Evolutionary conservation across 2,888 invertebrate genomes (phyloP).

Genomic region (Desoria tigrina): DNA sequence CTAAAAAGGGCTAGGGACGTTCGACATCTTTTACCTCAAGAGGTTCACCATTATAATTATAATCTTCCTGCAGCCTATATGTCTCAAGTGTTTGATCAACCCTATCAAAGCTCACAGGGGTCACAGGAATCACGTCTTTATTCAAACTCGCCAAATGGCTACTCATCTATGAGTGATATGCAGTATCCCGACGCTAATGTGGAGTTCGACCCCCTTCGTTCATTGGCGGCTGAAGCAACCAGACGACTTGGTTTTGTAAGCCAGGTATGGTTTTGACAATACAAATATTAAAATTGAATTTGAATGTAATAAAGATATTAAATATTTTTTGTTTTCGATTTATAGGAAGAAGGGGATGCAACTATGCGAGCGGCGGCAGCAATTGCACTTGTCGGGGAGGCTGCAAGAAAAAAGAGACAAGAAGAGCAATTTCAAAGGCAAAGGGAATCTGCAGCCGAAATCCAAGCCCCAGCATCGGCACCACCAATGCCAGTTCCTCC

Average conservation of each 20-base stretch:
- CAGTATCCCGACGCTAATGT: background rate
- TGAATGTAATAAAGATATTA: background rate
- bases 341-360: constrained; percentile 6
- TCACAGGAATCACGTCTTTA: background rate
- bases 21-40: constrained; percentile 32
- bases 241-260: background rate
- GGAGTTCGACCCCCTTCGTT: constrained; percentile 1
- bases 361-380: constrained; percentile 35
- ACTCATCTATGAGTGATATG: background rate
- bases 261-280: background rate
- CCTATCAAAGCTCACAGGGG: background rate
- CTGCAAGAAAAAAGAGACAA: constrained; percentile 24
- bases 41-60: constrained; percentile 8
- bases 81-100: background rate
- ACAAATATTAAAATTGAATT: constrained; percentile 4
- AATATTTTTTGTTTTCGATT: background rate
- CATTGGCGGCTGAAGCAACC: constrained; percentile 16
- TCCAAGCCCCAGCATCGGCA: constrained; percentile 7
- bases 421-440: constrained; percentile 4
- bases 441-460: background rate
- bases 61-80: background rate
- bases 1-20: constrained; percentile 23
- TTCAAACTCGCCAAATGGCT: background rate
- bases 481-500: constrained; percentile 3
- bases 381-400: constrained; percentile 38